phyloP scores from a whole-genome alignment of 2,113 vertebrate genomes.

The Myotis davidii region DNA sequence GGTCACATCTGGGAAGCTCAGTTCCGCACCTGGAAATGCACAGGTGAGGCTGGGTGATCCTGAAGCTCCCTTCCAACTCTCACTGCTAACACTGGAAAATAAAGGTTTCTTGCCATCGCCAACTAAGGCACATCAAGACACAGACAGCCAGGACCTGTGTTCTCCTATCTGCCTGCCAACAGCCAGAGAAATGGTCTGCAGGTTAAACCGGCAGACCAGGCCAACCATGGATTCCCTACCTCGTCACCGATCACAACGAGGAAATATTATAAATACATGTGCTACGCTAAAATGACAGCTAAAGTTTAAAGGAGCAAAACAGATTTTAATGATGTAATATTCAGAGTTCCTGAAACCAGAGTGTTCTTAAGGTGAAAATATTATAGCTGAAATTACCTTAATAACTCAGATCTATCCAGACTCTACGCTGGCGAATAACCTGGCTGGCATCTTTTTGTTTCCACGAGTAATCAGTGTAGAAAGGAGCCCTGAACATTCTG shows the following conservation, averaged over 20 bases:
- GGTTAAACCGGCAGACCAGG: not conserved
- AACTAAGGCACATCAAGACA: not conserved
- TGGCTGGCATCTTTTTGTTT: not conserved
- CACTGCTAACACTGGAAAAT: not conserved
- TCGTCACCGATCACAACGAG: not conserved
- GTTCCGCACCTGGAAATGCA: not conserved
- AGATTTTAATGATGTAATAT: not conserved
- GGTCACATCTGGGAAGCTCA: not conserved
- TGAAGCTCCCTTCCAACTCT: not conserved
- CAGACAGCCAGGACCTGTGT: not conserved
- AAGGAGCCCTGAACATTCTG: not conserved
- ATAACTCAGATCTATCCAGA: not conserved
- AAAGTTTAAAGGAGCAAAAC: not conserved
- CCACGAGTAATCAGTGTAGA: not conserved
- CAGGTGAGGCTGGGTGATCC: not conserved
- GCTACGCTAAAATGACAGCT: not conserved
- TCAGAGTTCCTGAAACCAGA: not conserved
- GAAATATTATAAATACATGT: not conserved
- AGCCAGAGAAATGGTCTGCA: not conserved
- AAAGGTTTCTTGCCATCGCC: not conserved
- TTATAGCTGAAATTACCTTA: not conserved
- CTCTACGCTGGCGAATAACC: not conserved
- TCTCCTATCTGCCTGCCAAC: not conserved
- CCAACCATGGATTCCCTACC: not conserved
- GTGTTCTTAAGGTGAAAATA: not conserved